A percentile compares a stretch with the other conserved stretches of the same genome.
Conservation (phyloP, 2,888 invertebrate genomes). For the Tachina fera region DNA sequence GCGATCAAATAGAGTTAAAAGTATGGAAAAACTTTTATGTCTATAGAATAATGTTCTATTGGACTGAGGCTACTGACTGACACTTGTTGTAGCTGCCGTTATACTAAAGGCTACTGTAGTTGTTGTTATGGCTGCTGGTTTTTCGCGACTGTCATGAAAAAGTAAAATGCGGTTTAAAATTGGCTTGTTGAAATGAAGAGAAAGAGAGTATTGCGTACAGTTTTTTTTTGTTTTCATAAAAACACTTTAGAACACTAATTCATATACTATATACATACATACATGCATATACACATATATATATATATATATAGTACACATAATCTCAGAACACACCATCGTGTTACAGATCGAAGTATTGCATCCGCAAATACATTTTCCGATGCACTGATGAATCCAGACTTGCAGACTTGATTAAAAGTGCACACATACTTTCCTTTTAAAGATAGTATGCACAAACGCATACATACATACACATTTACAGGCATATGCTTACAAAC, state of each 20-base stretch:
- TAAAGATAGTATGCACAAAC: constrained; percentile 17
- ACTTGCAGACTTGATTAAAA: neutral
- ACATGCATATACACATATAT: too few species aligned
- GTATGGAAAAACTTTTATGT: neutral
- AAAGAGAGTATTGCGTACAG: neutral
- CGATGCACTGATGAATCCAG: neutral
- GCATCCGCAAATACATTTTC: constrained; percentile 14
- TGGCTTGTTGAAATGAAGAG: constrained; percentile 1
- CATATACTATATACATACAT: too few species aligned
- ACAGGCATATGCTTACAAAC: too few species aligned
- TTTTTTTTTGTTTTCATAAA: neutral
- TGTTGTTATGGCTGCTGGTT: neutral
- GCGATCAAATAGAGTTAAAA: constrained; percentile 44
- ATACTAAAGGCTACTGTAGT: neutral
- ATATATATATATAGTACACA: too few species aligned
- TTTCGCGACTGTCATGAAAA: constrained; percentile 2
- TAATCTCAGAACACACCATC: constrained; percentile 11
- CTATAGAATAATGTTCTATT: neutral
- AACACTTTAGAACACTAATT: neutral
- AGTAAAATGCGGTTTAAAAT: constrained; percentile 30
- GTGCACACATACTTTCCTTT: constrained; percentile 41
- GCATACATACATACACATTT: neutral
- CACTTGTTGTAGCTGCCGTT: constrained; percentile 26
- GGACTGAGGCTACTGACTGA: neutral
- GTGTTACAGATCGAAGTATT: constrained; percentile 16